Evolutionary conservation across 1,140 invertebrate genomes (phyloP).

Genomic region (Orius laevigatus): DNA sequence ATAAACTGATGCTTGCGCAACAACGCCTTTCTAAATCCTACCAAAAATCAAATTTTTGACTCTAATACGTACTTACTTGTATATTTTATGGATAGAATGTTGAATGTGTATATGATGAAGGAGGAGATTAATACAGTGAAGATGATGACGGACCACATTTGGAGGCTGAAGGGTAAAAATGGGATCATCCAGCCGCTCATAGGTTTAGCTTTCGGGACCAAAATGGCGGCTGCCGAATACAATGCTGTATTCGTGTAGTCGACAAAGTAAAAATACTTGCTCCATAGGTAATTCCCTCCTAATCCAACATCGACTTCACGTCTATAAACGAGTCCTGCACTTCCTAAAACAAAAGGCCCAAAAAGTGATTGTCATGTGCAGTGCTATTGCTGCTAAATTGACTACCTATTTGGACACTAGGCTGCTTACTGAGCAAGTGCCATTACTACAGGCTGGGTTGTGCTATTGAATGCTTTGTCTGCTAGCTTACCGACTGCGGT

Average conservation of each 20-base stretch:
- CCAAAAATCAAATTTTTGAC: neutral
- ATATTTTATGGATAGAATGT: slow-evolving; percentile 13
- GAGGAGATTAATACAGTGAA: slow-evolving; percentile 7
- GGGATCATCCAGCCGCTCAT: slow-evolving; percentile 14
- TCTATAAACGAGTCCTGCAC: slow-evolving; percentile 24
- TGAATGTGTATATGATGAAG: slow-evolving; percentile 6
- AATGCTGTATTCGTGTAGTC: slow-evolving; percentile 28
- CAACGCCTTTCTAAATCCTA: neutral
- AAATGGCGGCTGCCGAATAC: slow-evolving; percentile 29
- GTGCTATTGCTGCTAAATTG: too few species aligned
- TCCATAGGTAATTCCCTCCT: slow-evolving; percentile 41
- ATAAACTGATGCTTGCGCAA: neutral
- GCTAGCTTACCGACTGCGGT: slow-evolving; percentile 31
- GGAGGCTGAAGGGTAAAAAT: slow-evolving; percentile 14
- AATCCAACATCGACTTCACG: slow-evolving; percentile 38
- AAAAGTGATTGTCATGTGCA: too few species aligned
- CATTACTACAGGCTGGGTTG: too few species aligned
- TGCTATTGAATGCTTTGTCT: too few species aligned
- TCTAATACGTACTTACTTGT: slow-evolving; percentile 8
- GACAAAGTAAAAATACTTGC: slow-evolving; percentile 32
- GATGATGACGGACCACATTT: slow-evolving; percentile 14
- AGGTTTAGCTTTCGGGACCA: slow-evolving; percentile 32
- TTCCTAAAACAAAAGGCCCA: too few species aligned
- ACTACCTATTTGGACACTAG: too few species aligned
- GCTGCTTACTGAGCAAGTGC: too few species aligned